phyloP scores from a whole-genome alignment of 2,797 vertebrate species.

The Micromesistius poutassou region DNA sequence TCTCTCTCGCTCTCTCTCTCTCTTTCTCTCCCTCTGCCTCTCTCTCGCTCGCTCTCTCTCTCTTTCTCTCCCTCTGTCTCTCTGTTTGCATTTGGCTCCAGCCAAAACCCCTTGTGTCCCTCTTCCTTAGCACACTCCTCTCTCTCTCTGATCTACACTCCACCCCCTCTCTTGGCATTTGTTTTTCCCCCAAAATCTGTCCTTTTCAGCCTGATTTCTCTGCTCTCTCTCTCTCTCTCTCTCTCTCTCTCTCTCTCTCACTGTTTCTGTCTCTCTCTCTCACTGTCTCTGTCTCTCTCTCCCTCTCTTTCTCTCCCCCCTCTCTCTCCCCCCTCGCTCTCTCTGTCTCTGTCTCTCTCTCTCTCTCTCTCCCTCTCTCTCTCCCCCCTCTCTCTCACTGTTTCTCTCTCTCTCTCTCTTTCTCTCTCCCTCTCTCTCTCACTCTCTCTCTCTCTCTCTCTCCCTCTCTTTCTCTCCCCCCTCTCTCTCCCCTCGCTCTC shows the following conservation, averaged over 20 bases:
- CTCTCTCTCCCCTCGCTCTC: constrained; percentile 11
- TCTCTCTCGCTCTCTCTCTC: constrained; percentile 25
- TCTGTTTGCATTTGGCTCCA: constrained; percentile 37
- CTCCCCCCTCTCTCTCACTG: constrained; percentile 18
- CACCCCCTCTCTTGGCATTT: constrained; percentile 2
- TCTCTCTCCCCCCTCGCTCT: not conserved
- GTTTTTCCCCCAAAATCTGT: not conserved
- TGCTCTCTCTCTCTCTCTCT: constrained; percentile 37
- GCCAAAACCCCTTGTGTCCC: constrained; percentile 50
- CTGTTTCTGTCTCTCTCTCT: not conserved
- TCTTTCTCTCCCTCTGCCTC: constrained; percentile 21
- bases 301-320: not conserved
- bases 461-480: constrained; percentile 26
- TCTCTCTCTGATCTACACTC: constrained; percentile 12
- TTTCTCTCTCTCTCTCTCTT: constrained; percentile 14
- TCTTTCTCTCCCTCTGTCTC: constrained; percentile 28
- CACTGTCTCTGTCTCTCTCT: not conserved
- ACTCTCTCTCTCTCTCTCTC: not conserved
- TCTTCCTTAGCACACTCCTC: constrained; percentile 50
- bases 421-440: not conserved
- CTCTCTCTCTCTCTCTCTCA: constrained; percentile 21
- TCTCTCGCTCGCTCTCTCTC: constrained; percentile 1
- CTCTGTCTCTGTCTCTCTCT: not conserved
- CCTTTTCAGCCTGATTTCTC: constrained; percentile 9
- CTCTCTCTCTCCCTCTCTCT: not conserved